phyloP scores from a whole-genome alignment of 2,797 vertebrate genomes.

The Podarcis lilfordi region DNA sequence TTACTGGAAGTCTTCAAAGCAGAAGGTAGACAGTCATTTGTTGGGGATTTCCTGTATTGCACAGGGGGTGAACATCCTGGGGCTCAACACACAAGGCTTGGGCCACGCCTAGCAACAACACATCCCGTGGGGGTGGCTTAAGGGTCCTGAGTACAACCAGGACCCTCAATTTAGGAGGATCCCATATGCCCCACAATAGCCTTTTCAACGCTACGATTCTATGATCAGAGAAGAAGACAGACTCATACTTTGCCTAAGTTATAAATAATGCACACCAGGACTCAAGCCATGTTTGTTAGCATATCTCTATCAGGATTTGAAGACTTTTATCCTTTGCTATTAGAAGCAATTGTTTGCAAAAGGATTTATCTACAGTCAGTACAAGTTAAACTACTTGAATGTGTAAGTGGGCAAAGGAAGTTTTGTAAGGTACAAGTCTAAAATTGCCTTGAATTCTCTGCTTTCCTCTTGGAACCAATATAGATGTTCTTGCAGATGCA shows the following conservation, averaged over 20 bases:
- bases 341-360: conserved; percentile 40
- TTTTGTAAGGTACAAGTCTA: conserved; percentile 52
- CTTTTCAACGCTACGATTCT: no score
- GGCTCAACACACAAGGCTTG: no score
- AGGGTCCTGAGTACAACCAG: no score
- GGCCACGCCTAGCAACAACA: no score
- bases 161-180: no score
- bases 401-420: conserved; percentile 54
- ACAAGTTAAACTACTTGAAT: conserved; percentile 45
- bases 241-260: not conserved
- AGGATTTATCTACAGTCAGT: conserved; percentile 39
- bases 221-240: no score
- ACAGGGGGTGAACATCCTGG: no score
- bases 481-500: not conserved
- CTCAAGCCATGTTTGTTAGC: conserved; percentile 30
- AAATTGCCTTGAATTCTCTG: conserved; percentile 18
- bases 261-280: conserved; percentile 43
- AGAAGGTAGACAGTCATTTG: no score
- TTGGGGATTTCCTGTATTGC: no score
- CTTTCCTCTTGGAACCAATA: conserved; percentile 14
- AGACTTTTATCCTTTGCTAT: conserved; percentile 39
- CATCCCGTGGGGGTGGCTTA: no score
- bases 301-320: conserved; percentile 24
- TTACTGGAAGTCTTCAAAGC: no score
- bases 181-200: no score